Conservation (phyloP, 2,888 invertebrate genomes). For the Monoplex corrugatus region DNA sequence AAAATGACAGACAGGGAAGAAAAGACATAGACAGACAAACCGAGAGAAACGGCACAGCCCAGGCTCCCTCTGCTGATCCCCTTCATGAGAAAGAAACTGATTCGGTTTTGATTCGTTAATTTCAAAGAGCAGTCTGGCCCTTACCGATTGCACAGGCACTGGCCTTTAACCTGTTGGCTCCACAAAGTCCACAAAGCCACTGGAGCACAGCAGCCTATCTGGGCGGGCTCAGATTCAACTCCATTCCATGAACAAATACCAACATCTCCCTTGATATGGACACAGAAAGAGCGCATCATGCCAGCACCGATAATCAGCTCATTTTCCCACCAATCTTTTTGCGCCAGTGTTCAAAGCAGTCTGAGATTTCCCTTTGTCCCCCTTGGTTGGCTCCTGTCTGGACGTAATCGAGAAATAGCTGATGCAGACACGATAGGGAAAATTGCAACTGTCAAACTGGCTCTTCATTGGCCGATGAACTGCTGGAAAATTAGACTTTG, state of each 20-base stretch:
- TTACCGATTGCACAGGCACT: background rate
- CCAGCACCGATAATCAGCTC: background rate
- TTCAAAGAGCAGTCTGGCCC: conserved; percentile 8
- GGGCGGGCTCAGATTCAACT: background rate
- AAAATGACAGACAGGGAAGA: background rate
- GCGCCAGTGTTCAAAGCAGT: conserved; percentile 11
- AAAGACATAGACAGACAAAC: background rate
- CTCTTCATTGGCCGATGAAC: conserved; percentile 37
- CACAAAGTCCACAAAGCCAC: background rate
- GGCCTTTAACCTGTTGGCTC: background rate
- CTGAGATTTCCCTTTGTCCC: background rate
- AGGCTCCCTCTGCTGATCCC: background rate
- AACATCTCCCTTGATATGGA: background rate
- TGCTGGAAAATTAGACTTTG: conserved; percentile 44
- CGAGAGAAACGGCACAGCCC: background rate
- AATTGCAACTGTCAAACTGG: conserved; percentile 44
- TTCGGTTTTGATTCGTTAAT: conserved; percentile 1
- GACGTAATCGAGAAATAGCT: conserved; percentile 22
- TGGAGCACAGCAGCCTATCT: background rate
- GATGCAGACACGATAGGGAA: conserved; percentile 42
- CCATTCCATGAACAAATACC: conserved; percentile 18
- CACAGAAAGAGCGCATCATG: background rate
- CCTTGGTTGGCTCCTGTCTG: background rate
- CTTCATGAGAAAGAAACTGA: background rate
- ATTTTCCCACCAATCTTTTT: conserved; percentile 23